Base-by-base conservation (phyloP, 1,140 invertebrate genomes). In the Sycophila sp. region DNA sequence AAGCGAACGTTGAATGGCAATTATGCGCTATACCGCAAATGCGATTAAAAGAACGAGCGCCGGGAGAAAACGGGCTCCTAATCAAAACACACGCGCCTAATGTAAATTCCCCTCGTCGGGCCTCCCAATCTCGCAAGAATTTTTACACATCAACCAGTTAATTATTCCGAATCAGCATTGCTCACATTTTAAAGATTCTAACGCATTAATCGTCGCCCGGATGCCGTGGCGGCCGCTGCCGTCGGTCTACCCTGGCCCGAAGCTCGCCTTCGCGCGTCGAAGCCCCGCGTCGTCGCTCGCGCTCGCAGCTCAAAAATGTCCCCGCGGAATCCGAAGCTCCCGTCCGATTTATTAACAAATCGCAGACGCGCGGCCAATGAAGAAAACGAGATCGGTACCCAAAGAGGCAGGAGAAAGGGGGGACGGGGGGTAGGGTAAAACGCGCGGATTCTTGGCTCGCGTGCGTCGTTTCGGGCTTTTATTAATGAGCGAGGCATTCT, bases 401-500 rank as follows among this genome's bases (percentile, higher is more conserved):
- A 6, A 47, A 22, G 42, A 22, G 13, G n/a, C n/a, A n/a, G n/a
- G n/a, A n/a, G n/a, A n/a, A n/a, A n/a, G n/a, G n/a, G n/a, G n/a
- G n/a, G n/a, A n/a, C n/a, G n/a, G n/a, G 24, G 15, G 19, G 19
- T 7, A 28, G 5, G 15, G 13, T 2, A 45, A 47, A 47, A 45
- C 17, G 42, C 45, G 10, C 2, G 17, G 26, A 47, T 10, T 22
- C n/a, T n/a, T n/a, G 24, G 17, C 42, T 47, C 42, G 2, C 30
- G 13, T 15, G 11, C 62, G 32, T 19, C 15, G 2, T 65, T 34
- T 19, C 63, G 71, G n/a, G 76, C 77, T 77, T 74, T 79, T 77
- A 77, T 77, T 79, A 79, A 79, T 73, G 77, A 79, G 76, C 49
- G 3, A 59, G 65, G 55, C 77, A 79, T 79, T 79, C 77, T 58